Evolutionary conservation across 1,140 invertebrate genomes (phyloP), one percentile per base, ranked within the genome.

Genomic region (Lethocerus indicus): DNA sequence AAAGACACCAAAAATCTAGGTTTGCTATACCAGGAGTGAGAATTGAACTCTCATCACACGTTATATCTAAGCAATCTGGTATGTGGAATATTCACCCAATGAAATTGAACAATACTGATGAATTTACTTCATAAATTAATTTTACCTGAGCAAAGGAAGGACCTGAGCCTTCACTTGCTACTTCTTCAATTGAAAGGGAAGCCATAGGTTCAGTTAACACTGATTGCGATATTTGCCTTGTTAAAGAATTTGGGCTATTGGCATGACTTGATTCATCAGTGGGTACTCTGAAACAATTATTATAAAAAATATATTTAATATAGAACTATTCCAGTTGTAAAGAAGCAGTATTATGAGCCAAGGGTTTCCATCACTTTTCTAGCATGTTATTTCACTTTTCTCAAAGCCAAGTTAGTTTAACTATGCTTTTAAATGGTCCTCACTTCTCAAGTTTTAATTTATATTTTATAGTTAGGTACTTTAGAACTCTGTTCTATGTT

Each of bases 101-200:
- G 6, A 47, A 36, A 6, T 12, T 44, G 24, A 45, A 32, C 18
- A 28, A 32, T 27, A 14, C 21, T 7, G 6, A 39, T 7, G n/a
- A 39, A 24, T 24, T 42, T 4, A 2, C 1, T 21, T 21, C 13
- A 42, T 42, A 1, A 24, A 4, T 4, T 1, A 42, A 42, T 12
- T 40, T 51, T 49, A 77, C 74, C 64, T 74, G 75, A 14, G 75
- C 72, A 69, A 76, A 76, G 25, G 74, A 75, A 14, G 68, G 58
- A 43, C 65, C 65, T 21, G 68, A 58, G 45, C 64, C 65, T 14
- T 50, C 36, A 20, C 44, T 48, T 20, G 53, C 57, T 27, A 54
- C 44, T 20, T 47, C 49, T 24, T 55, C 57, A 36, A 41, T 42
- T n/a, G 53, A 48, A 2, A 54, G 41, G 5, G 49, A 43, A 29